Evolutionary conservation across 1,140 invertebrate genomes (phyloP).

Genomic region (Ostrea denselamellosa): DNA sequence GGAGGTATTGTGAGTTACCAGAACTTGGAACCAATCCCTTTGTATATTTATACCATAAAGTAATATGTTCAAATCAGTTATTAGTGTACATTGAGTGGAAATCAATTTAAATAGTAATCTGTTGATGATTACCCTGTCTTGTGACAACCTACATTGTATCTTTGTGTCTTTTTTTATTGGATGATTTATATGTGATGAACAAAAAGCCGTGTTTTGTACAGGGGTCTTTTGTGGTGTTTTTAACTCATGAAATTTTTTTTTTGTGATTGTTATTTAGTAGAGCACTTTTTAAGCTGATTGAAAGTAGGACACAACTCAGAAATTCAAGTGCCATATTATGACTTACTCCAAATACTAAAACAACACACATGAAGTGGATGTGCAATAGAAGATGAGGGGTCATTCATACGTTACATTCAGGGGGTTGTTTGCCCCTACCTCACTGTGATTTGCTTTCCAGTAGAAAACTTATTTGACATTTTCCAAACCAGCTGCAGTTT

Average conservation of each 20-base stretch:
- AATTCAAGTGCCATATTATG: slow-evolving; percentile 7
- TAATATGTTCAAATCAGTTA: no score
- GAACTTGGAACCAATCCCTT: no score
- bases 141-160: no score
- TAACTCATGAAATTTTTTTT: background rate
- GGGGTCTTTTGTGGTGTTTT: background rate
- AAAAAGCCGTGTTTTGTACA: background rate
- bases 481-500: background rate
- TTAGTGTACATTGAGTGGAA: no score
- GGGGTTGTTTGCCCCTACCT: background rate
- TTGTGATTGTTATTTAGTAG: background rate
- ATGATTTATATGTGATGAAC: background rate
- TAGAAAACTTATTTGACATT: background rate
- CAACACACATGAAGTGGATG: background rate
- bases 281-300: background rate
- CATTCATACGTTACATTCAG: background rate
- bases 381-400: background rate
- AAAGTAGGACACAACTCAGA: background rate
- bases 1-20: no score
- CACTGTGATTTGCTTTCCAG: background rate
- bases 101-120: no score
- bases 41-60: no score
- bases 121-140: no score
- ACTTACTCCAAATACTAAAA: background rate
- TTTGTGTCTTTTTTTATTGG: no score